Conservation (phyloP, 2,113 vertebrate genomes). For the Myotis brandtii region DNA sequence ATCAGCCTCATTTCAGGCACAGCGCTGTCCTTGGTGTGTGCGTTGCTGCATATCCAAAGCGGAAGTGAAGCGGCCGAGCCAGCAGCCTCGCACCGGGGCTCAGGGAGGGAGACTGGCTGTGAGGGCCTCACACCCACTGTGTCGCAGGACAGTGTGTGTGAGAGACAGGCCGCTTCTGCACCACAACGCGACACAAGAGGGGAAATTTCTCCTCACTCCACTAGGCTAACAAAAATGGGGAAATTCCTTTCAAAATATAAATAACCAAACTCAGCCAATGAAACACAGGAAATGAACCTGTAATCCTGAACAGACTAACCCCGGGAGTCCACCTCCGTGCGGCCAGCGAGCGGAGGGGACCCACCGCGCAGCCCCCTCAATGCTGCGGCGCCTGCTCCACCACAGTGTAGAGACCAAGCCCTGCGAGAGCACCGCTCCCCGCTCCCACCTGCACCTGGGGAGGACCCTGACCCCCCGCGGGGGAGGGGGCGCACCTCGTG, state of each 20-base stretch:
- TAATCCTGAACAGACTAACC: rapidly evolving
- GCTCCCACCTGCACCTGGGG: too few species aligned
- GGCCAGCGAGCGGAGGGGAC: too few species aligned
- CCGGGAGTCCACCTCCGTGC: too few species aligned
- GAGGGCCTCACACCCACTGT: rapidly evolving
- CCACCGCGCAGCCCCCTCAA: rapidly evolving
- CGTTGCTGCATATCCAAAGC: not conserved
- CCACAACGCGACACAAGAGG: not conserved
- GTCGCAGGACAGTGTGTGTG: rapidly evolving
- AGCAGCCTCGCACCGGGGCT: rapidly evolving
- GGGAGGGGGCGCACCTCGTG: conserved; percentile 90
- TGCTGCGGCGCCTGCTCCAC: not conserved
- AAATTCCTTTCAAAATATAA: not conserved
- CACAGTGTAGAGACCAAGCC: not conserved
- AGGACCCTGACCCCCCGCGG: rapidly evolving
- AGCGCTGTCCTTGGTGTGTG: rapidly evolving
- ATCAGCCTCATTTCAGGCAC: rapidly evolving
- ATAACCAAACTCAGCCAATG: not conserved
- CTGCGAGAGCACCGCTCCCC: too few species aligned
- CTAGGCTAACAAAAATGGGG: not conserved
- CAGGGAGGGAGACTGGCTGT: rapidly evolving
- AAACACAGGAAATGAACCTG: not conserved
- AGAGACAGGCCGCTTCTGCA: not conserved
- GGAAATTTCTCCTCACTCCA: not conserved
- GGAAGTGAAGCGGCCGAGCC: rapidly evolving